Percentiles rank a stretch among this genome's conserved stretches.
Evolutionary conservation across 2,113 vertebrate species (phyloP).

Genomic region (Synodontis membranacea): DNA sequence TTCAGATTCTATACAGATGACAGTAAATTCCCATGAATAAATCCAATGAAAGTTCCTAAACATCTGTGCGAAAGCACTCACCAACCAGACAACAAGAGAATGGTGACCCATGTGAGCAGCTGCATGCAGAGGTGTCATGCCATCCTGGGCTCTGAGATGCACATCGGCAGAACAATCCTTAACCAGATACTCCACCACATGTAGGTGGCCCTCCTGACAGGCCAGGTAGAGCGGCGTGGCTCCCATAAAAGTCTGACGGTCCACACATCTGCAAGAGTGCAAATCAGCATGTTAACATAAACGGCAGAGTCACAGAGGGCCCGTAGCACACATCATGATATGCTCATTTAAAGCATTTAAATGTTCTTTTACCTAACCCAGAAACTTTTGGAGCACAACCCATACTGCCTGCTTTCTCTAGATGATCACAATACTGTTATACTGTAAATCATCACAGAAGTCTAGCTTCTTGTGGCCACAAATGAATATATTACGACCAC

Average conservation of each 20-base stretch:
- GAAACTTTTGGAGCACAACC: not conserved
- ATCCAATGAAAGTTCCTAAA: not conserved
- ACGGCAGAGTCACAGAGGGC: not conserved
- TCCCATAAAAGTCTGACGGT: slow-evolving; percentile 72
- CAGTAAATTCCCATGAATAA: not conserved
- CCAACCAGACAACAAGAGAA: slow-evolving; percentile 80
- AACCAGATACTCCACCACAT: slow-evolving; percentile 77
- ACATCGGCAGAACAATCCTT: slow-evolving; percentile 75
- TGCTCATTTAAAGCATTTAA: not conserved
- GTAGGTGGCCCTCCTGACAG: slow-evolving; percentile 83
- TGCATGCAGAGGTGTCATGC: slow-evolving; percentile 81
- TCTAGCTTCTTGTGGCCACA: not conserved
- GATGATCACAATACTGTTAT: not conserved
- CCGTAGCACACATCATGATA: not conserved
- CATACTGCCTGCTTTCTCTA: not conserved
- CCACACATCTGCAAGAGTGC: slow-evolving; percentile 68
- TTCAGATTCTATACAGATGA: not conserved
- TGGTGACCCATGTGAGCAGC: slow-evolving; percentile 80
- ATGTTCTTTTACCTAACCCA: not conserved
- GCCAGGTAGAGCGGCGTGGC: slow-evolving; percentile 83
- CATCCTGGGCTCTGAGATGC: slow-evolving; percentile 76
- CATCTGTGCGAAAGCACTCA: slow-evolving; percentile 55
- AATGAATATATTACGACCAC: not conserved
- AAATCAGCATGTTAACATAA: not conserved
- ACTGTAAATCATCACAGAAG: not conserved